Conservation (phyloP, 2,888 invertebrate species). For the Erebia palarica region DNA sequence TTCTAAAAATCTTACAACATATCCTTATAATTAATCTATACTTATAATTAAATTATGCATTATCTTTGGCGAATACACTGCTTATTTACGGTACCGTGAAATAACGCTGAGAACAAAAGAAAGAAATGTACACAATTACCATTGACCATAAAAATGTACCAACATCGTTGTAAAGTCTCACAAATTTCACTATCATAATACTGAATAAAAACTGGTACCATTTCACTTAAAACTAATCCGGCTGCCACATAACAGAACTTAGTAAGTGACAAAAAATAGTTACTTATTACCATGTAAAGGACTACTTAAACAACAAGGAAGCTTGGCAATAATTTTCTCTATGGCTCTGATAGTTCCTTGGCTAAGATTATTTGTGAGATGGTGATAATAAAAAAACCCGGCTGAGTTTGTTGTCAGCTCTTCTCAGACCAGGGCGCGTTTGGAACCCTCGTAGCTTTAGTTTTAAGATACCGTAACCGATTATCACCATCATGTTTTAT, state of each 20-base stretch:
- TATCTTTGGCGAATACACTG: constrained; percentile 82
- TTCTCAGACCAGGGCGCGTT: too few species aligned
- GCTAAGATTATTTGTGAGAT: too few species aligned
- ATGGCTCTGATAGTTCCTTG: too few species aligned
- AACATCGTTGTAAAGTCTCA: constrained; percentile 79
- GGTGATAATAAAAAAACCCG: too few species aligned
- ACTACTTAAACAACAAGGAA: too few species aligned
- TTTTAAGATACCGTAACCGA: too few species aligned
- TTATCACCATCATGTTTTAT: too few species aligned
- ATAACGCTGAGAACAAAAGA: constrained; percentile 51
- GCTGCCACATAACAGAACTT: constrained; percentile 13
- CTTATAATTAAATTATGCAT: constrained; percentile 74
- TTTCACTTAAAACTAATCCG: constrained; percentile 56
- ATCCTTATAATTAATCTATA: constrained; percentile 45
- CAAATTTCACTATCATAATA: constrained; percentile 74
- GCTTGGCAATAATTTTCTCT: too few species aligned
- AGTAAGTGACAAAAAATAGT: constrained; percentile 12
- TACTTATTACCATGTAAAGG: too few species aligned
- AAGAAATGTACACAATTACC: constrained; percentile 38
- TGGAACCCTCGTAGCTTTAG: too few species aligned
- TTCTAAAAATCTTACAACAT: constrained; percentile 33
- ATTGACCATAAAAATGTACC: constrained; percentile 60
- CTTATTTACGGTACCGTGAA: constrained; percentile 65
- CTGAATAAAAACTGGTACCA: constrained; percentile 75
- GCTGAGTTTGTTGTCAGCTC: too few species aligned